A percentile compares a stretch with the other conserved stretches of the same genome.
Evolutionary conservation across 1,140 invertebrate genomes (phyloP).

Genomic region (Tetragnatha versicolor): DNA sequence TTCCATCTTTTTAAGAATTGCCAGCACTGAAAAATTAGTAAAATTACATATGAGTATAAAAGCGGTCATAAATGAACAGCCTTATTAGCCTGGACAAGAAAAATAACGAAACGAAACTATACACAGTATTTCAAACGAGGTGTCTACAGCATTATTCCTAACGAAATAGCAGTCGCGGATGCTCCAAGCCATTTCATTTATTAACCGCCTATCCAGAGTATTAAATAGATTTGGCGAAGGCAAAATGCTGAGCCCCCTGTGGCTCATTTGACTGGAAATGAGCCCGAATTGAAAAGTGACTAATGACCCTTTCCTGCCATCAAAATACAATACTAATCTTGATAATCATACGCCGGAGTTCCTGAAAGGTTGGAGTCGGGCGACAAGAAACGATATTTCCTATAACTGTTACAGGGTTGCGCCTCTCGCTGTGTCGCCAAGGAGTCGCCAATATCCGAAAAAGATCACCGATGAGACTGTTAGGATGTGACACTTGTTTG

Average conservation of each 20-base stretch:
- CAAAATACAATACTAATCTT: slow-evolving; percentile 51
- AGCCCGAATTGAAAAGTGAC: slow-evolving; percentile 48
- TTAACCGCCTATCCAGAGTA: background rate
- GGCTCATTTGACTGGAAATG: slow-evolving; percentile 22
- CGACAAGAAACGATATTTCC: slow-evolving; percentile 47
- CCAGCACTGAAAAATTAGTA: no score
- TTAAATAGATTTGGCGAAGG: slow-evolving; percentile 1
- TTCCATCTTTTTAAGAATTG: no score
- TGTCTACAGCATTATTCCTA: no score
- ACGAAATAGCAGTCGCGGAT: no score
- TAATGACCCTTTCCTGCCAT: slow-evolving; percentile 31
- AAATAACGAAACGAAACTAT: no score
- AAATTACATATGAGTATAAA: no score
- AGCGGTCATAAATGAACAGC: no score
- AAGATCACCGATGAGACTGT: no score
- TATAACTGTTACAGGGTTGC: slow-evolving; percentile 32
- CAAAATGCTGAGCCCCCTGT: slow-evolving; percentile 14
- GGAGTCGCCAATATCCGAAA: background rate
- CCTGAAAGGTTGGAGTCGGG: slow-evolving; percentile 29
- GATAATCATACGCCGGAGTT: slow-evolving; percentile 48
- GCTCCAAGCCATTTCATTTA: no score
- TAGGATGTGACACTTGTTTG: no score
- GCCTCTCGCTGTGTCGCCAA: background rate
- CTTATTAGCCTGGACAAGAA: no score
- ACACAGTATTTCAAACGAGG: no score